These are phyloP conservation scores for Toxostoma redivivum DNA, from an alignment of 2,113 vertebrate species.

Conservation along the genomic window DNA sequence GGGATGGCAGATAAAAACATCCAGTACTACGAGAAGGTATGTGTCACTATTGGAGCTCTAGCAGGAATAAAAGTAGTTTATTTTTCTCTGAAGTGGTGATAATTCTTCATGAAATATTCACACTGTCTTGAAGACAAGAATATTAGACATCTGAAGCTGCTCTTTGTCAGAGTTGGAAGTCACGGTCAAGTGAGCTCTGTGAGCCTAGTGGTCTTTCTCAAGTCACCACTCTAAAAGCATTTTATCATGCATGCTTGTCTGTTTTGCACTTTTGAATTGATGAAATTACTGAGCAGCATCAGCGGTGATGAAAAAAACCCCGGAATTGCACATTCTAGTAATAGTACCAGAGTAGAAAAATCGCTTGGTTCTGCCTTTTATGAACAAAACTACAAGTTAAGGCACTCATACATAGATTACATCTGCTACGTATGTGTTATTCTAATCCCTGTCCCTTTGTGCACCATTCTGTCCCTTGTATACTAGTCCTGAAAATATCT, in stretches of 20 bases:
- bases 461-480: background rate
- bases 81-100: background rate
- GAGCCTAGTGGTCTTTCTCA: background rate
- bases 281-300: background rate
- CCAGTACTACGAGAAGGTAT: constrained; percentile 94
- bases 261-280: background rate
- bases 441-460: background rate
- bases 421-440: background rate
- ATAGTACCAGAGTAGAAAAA: background rate
- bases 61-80: background rate
- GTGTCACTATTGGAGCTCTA: background rate
- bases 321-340: background rate
- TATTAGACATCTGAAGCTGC: background rate
- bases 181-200: background rate
- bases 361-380: background rate
- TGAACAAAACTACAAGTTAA: background rate
- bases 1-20: constrained; percentile 96
- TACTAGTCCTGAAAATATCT: background rate
- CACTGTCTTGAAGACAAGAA: background rate
- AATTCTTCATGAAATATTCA: background rate
- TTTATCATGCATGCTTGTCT: background rate
- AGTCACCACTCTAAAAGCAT: background rate
- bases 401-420: background rate
- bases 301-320: background rate
- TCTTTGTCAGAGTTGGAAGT: background rate